Evolutionary conservation across 2,888 invertebrate genomes (phyloP), one percentile per base, ranked within the genome.

Genomic region (Lamproptera curius): DNA sequence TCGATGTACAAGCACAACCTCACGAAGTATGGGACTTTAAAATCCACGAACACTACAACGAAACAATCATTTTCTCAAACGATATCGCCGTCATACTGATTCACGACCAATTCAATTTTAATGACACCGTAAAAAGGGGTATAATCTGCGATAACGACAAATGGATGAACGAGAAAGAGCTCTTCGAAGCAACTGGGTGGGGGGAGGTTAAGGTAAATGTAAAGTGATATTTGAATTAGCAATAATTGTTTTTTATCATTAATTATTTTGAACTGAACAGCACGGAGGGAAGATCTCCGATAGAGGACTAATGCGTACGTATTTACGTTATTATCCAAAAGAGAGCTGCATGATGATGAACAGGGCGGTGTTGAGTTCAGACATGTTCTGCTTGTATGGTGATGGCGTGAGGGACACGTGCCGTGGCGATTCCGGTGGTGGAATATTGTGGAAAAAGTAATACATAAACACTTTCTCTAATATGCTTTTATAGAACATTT

Each of bases 341-440:
- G 17, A 57, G 2, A 52, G 46, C 13, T 72, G 72, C 46, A 53
- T 55, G 44, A 35, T 39, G 6, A 43, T 47, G 36, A 60, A 58
- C 46, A 33, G 44, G 8, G 48, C 55, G 3, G 34, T 38, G 10
- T 16, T 72, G 26, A 55, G 55, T 10, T 51, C 57, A 2, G 70
- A 65, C 20, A 68, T 66, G 65, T 72, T 72, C 50, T 72, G 71
- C 46, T 57, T 72, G 41, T 60, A 53, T 23, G 69, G 70, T 0
- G 59, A 67, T n/a, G 59, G 65, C 1, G 23, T 55, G 13, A 51
- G 62, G 8, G 72, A 70, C 42, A 67, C 69, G 1, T 70, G 71
- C 44, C 58, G 55, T 2, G 72, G 72, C 0, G 72, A 72, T 46
- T 72, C 72, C 0, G 69, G 70, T 14, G 67, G 70, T 3, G 67